Conservation (phyloP, 1,140 invertebrate species). For the Amphibalanus amphitrite region DNA sequence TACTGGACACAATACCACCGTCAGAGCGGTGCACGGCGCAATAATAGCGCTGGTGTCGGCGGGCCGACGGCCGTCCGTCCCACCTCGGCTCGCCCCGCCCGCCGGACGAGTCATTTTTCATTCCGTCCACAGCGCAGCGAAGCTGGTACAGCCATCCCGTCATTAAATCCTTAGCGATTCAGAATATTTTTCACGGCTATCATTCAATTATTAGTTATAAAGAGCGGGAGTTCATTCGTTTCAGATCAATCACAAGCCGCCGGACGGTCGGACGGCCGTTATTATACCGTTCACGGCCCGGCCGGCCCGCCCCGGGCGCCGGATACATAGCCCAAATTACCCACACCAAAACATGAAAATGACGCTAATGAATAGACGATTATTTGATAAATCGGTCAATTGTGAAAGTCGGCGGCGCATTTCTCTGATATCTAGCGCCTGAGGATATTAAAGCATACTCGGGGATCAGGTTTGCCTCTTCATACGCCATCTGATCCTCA, state of each 20-base stretch:
- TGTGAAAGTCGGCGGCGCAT: neutral
- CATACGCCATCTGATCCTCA: too few species aligned
- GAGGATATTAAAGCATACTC: too few species aligned
- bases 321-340: neutral
- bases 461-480: too few species aligned
- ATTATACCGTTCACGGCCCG: neutral
- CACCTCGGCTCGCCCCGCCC: too few species aligned
- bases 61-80: too few species aligned
- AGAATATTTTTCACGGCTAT: conserved; percentile 2
- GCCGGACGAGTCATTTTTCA: neutral
- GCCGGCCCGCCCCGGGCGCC: too few species aligned
- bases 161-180: conserved; percentile 1
- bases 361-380: neutral
- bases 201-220: conserved; percentile 2
- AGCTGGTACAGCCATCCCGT: neutral
- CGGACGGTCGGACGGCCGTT: neutral
- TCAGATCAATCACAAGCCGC: neutral
- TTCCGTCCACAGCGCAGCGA: neutral
- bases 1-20: neutral
- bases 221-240: neutral
- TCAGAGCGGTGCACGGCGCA: neutral
- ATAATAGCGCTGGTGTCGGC: neutral
- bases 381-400: neutral
- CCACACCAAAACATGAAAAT: neutral
- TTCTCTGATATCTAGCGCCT: neutral